Evolutionary conservation across 2,888 invertebrate species (phyloP).

Genomic region (Zonitis immaculata): DNA sequence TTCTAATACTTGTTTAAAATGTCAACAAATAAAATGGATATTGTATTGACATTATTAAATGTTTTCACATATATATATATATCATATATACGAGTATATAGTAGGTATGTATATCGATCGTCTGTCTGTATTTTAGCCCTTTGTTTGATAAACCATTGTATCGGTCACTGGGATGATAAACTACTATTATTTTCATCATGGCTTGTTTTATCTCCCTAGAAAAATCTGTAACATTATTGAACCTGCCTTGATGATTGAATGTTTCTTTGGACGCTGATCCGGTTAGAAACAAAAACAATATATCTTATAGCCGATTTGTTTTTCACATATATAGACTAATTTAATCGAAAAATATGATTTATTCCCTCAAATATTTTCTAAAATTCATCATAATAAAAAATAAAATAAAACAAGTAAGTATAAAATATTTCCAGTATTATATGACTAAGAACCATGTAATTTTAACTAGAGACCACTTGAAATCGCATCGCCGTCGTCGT

Average conservation of each 20-base stretch:
- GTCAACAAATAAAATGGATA: constrained; percentile 33
- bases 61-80: constrained; percentile 25
- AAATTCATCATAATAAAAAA: neutral
- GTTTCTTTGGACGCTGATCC: constrained; percentile 18
- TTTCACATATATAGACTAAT: constrained; percentile 18
- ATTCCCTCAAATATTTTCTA: neutral
- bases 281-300: constrained; percentile 22
- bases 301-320: constrained; percentile 18
- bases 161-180: constrained; percentile 31
- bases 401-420: neutral
- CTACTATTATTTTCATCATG: constrained; percentile 23
- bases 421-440: neutral
- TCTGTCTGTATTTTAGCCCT: constrained; percentile 29
- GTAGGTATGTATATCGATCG: constrained; percentile 10
- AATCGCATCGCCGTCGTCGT: constrained; percentile 13
- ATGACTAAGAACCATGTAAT: constrained; percentile 5
- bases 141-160: constrained; percentile 37
- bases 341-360: constrained; percentile 19
- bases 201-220: constrained; percentile 20
- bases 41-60: constrained; percentile 34
- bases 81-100: neutral
- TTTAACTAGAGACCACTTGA: constrained; percentile 13
- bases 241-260: constrained; percentile 22
- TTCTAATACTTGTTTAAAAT: constrained; percentile 17
- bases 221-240: constrained; percentile 21